Percentiles rank a stretch among this genome's conserved stretches.
phyloP scores from a whole-genome alignment of 2,113 vertebrate genomes.

The Nestor notabilis region DNA sequence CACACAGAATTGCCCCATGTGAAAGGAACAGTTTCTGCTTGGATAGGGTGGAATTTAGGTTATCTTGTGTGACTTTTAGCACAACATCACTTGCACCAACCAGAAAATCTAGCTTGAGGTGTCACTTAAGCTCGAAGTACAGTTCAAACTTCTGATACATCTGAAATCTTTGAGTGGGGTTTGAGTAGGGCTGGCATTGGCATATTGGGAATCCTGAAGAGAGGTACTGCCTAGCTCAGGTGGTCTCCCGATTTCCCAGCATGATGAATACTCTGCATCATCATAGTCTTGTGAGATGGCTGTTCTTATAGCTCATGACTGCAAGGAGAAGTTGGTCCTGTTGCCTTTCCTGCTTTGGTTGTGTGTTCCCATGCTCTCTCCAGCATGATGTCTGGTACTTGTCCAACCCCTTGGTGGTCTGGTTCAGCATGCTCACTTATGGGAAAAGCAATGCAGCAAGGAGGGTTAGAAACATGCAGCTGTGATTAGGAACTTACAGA shows the following conservation, averaged over 20 bases:
- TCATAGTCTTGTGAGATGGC: neutral
- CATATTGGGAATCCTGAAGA: neutral
- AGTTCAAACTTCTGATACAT: neutral
- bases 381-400: constrained; percentile 36
- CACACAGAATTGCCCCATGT: neutral
- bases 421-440: neutral
- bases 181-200: neutral
- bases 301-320: neutral
- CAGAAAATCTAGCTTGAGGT: neutral
- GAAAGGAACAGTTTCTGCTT: neutral
- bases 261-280: neutral
- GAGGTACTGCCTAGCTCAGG: neutral
- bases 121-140: neutral
- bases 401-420: constrained; percentile 52
- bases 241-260: neutral
- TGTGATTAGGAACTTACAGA: neutral
- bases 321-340: constrained; percentile 14
- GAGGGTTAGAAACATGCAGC: neutral
- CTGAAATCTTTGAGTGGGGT: neutral
- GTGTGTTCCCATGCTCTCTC: constrained; percentile 23
- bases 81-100: neutral
- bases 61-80: neutral
- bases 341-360: constrained; percentile 1
- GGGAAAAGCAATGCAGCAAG: neutral
- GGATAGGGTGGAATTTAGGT: neutral